phyloP scores from a whole-genome alignment of 2,113 vertebrate genomes.

The Kryptolebias marmoratus region DNA sequence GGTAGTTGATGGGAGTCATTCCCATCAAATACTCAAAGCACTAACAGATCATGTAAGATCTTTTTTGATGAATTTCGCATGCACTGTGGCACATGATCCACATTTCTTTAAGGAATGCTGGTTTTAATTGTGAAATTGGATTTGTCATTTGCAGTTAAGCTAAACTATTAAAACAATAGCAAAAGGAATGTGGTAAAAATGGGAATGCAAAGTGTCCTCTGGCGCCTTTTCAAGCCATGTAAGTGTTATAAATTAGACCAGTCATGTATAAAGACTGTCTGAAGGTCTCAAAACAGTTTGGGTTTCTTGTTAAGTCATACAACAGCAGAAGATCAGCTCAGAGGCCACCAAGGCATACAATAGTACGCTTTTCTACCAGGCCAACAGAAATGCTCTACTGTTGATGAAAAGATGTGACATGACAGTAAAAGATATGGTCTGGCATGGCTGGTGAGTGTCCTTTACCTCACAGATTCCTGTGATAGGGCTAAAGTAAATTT shows the following conservation, averaged over 20 bases:
- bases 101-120: background rate
- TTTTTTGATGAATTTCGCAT: too few relatives aligned
- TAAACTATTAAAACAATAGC: background rate
- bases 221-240: background rate
- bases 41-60: too few relatives aligned
- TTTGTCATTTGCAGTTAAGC: slow-evolving; percentile 10
- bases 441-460: slow-evolving; percentile 73
- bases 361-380: slow-evolving; percentile 32
- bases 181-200: background rate
- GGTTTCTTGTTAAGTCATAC: slow-evolving; percentile 48
- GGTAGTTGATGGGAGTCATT: too few relatives aligned
- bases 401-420: slow-evolving; percentile 56
- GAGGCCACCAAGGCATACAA: slow-evolving; percentile 59
- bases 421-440: slow-evolving; percentile 66
- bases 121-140: slow-evolving; percentile 10
- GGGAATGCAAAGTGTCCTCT: slow-evolving; percentile 16
- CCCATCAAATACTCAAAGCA: too few relatives aligned
- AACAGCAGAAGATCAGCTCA: slow-evolving; percentile 46
- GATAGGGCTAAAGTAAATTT: slow-evolving; percentile 84
- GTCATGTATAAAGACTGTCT: slow-evolving; percentile 20
- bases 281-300: slow-evolving; percentile 27
- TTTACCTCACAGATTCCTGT: slow-evolving; percentile 79
- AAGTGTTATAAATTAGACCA: slow-evolving; percentile 32
- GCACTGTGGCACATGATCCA: too few relatives aligned
- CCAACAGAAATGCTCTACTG: slow-evolving; percentile 25